A percentile compares a stretch with the other conserved stretches of the same genome.
Conservation (phyloP, 2,797 vertebrate genomes). For the Presbytis comata region DNA sequence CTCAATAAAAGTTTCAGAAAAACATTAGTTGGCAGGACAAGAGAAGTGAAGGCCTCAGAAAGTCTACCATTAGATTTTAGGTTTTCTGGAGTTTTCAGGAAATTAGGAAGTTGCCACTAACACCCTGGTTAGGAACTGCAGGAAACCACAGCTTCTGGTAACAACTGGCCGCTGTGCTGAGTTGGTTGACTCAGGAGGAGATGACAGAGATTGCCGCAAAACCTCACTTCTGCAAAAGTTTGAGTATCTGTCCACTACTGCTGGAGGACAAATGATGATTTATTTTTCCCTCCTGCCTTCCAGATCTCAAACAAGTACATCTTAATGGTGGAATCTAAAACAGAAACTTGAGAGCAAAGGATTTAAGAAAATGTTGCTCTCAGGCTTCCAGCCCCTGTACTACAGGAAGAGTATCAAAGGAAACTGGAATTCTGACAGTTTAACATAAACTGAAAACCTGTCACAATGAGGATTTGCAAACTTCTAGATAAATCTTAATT, state of each 20-base stretch:
- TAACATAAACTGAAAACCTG: not conserved
- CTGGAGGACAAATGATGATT: not conserved
- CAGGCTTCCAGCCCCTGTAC: not conserved
- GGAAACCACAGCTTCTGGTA: not conserved
- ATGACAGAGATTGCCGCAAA: not conserved
- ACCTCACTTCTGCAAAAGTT: not conserved
- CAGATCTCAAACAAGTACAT: not conserved
- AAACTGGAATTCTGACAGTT: not conserved
- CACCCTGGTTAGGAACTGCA: not conserved
- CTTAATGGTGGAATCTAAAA: not conserved
- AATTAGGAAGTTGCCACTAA: conserved; percentile 6
- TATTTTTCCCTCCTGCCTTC: not conserved
- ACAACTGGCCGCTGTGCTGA: not conserved
- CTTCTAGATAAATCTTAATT: not conserved
- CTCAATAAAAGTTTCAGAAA: conserved; percentile 11
- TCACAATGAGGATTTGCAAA: not conserved
- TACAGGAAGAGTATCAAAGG: not conserved
- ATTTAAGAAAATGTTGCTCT: not conserved
- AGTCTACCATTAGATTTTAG: not conserved
- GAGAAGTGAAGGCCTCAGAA: not conserved
- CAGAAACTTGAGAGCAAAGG: not conserved
- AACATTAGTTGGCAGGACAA: not conserved
- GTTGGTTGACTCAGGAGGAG: not conserved
- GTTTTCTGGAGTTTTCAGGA: conserved; percentile 25
- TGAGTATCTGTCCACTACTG: not conserved